A percentile compares a stretch with the other conserved stretches of the same genome.
Evolutionary conservation across 2,888 invertebrate species (phyloP).

Genomic region (Hypercompe scribonia): DNA sequence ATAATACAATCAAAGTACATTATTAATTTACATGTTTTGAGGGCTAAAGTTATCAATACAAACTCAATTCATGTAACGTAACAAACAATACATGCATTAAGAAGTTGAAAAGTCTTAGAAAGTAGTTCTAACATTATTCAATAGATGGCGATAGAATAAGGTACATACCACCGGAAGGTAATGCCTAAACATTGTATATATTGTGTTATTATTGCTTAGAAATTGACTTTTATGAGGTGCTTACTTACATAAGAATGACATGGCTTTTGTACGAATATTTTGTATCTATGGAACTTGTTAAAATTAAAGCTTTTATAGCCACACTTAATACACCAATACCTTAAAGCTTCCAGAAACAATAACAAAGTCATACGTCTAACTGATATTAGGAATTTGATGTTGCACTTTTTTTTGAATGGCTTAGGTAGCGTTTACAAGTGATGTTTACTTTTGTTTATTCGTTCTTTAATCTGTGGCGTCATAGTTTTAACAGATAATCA

Average conservation of each 20-base stretch:
- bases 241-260: not conserved
- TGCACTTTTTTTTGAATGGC: not conserved
- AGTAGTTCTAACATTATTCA: not conserved
- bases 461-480: not conserved
- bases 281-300: not conserved
- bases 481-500: not conserved
- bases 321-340: not conserved
- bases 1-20: too few relatives aligned
- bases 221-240: not conserved
- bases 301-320: not conserved
- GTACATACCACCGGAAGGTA: not conserved
- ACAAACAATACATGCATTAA: not conserved
- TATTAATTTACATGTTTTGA: not conserved
- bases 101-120: not conserved
- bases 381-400: not conserved
- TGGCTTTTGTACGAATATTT: not conserved
- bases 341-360: not conserved
- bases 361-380: not conserved
- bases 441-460: not conserved
- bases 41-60: too few relatives aligned
- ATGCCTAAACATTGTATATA: not conserved
- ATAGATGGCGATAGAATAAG: not conserved
- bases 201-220: constrained; percentile 3
- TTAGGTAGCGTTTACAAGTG: not conserved
- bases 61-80: not conserved